A percentile compares a stretch with the other conserved stretches of the same genome.
phyloP scores from a whole-genome alignment of 2,113 vertebrate genomes.

The Psammodynastes pulverulentus region DNA sequence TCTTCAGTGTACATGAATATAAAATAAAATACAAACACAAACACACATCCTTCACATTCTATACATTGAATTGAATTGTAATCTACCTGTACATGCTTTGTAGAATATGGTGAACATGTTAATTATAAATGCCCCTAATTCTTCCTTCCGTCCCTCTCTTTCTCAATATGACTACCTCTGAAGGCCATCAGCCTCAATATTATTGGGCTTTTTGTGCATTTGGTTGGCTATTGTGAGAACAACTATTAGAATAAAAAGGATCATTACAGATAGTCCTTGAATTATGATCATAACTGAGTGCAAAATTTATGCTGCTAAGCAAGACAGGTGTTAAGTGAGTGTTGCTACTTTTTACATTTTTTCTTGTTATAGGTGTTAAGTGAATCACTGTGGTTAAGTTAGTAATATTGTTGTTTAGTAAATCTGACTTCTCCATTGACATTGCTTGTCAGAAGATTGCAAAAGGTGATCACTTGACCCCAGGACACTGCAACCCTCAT shows the following conservation, averaged over 20 bases:
- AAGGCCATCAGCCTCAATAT: background rate
- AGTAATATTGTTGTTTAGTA: background rate
- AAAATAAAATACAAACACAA: no score
- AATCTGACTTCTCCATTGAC: background rate
- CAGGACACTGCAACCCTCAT: background rate
- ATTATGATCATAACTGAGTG: background rate
- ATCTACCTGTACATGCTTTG: background rate
- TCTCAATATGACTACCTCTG: background rate
- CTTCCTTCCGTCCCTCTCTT: no score
- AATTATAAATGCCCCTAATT: background rate
- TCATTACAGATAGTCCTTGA: background rate
- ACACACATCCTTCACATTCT: no score
- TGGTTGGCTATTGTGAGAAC: background rate
- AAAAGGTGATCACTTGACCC: background rate
- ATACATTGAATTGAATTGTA: no score
- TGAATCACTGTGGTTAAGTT: background rate
- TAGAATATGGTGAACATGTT: background rate
- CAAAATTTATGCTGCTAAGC: background rate
- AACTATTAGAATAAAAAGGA: background rate
- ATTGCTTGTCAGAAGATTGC: background rate
- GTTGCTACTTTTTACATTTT: background rate
- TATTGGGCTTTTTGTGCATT: background rate
- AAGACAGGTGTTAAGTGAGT: background rate
- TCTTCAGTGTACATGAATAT: no score
- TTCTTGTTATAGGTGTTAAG: background rate